Conservation (phyloP, 92 coral and sea anemone species). For the Paramuricea clavata region DNA sequence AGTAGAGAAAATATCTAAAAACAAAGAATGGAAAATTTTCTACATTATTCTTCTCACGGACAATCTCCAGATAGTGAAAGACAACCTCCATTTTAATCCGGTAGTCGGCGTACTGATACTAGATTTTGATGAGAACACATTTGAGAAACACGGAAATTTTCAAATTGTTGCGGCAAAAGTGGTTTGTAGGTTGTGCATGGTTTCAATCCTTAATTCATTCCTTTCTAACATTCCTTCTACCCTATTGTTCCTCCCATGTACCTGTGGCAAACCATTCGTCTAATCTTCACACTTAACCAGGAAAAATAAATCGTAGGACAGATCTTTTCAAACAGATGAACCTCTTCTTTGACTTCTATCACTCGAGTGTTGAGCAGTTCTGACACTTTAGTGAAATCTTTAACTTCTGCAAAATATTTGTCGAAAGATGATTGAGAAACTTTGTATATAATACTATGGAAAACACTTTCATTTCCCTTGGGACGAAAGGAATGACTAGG, state of each 20-base stretch:
- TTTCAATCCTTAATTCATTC: neutral
- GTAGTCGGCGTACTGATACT: too few species aligned
- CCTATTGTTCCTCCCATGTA: constrained; percentile 32
- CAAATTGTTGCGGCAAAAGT: too few species aligned
- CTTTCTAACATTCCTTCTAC: neutral
- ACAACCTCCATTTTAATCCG: neutral
- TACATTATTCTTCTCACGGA: neutral
- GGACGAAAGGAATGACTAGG: too few species aligned
- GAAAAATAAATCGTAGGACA: constrained; percentile 86
- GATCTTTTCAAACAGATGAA: constrained; percentile 83
- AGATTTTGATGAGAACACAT: too few species aligned
- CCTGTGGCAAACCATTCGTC: constrained; percentile 87
- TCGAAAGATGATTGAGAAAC: too few species aligned
- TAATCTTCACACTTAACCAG: constrained; percentile 79
- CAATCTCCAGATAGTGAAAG: too few species aligned
- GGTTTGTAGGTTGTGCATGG: too few species aligned
- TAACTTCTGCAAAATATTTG: constrained; percentile 65
- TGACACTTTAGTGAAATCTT: constrained; percentile 85
- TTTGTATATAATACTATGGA: too few species aligned
- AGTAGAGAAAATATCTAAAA: constrained; percentile 86
- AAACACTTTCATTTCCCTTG: too few species aligned
- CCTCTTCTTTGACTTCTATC: constrained; percentile 91
- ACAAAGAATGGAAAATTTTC: neutral
- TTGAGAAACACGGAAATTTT: too few species aligned
- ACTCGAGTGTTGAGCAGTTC: constrained; percentile 87